Conservation (phyloP, 2,888 invertebrate species). For the Apamea epomidion region DNA sequence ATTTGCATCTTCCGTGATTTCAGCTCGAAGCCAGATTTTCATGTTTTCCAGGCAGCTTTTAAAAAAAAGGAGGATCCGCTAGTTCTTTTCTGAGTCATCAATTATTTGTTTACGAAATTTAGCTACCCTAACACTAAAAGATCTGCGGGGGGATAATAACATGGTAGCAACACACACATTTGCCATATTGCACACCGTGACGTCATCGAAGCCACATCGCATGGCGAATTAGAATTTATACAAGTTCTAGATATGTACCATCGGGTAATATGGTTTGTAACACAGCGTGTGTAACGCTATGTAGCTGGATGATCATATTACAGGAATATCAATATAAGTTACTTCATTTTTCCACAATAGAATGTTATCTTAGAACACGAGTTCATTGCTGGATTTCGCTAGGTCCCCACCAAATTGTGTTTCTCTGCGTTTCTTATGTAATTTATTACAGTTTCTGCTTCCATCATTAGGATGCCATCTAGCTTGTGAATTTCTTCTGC, state of each 20-base stretch:
- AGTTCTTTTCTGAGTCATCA: not conserved
- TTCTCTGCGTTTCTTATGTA: not conserved
- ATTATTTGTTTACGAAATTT: slow-evolving; percentile 2
- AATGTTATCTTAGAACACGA: not conserved
- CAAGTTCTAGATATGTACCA: slow-evolving; percentile 37
- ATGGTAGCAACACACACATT: slow-evolving; percentile 3
- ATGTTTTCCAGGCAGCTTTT: slow-evolving; percentile 7
- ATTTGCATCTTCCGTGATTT: slow-evolving; percentile 29
- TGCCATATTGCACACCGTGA: slow-evolving; percentile 36
- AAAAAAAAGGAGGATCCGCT: not conserved
- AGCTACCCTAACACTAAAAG: not conserved
- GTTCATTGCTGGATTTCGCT: not conserved
- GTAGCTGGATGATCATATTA: slow-evolving; percentile 1
- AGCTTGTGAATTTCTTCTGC: not conserved
- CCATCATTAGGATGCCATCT: not conserved
- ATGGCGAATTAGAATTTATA: slow-evolving; percentile 46
- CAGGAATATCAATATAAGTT: not conserved
- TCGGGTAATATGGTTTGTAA: slow-evolving; percentile 5
- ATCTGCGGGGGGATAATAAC: slow-evolving; percentile 9
- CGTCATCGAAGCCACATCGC: slow-evolving; percentile 32
- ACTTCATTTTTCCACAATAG: not conserved
- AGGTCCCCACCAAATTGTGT: not conserved
- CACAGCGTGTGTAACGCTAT: slow-evolving; percentile 10
- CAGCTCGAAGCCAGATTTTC: slow-evolving; percentile 40
- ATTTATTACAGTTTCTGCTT: not conserved